Conservation (phyloP, 2,888 invertebrate genomes). For the Eristalis arbustorum region DNA sequence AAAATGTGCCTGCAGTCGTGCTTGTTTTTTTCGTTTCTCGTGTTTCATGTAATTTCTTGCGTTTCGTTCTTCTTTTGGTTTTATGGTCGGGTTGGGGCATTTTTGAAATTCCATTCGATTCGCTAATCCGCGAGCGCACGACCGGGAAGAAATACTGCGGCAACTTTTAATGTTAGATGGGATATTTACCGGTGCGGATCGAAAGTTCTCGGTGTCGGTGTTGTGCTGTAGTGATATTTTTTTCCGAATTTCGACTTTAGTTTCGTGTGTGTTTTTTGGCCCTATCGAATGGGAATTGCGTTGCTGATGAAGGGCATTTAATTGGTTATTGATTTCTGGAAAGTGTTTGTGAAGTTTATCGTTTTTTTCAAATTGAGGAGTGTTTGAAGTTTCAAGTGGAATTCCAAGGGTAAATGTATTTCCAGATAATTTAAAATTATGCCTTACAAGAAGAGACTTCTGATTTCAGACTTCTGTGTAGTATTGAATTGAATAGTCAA, state of each 20-base stretch:
- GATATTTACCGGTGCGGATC: conserved; percentile 72
- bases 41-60: neutral
- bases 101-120: conserved; percentile 69
- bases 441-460: neutral
- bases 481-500: neutral
- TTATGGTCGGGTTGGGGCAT: conserved; percentile 60
- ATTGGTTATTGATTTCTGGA: conserved; percentile 1
- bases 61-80: conserved; percentile 17
- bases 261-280: conserved; percentile 31
- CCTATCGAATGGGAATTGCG: conserved; percentile 14
- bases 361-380: neutral
- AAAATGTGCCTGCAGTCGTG: conserved; percentile 40
- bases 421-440: neutral
- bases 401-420: neutral
- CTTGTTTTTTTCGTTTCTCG: neutral
- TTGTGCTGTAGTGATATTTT: conserved; percentile 12
- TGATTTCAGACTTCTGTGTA: neutral
- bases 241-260: conserved; percentile 48
- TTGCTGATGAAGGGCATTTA: neutral
- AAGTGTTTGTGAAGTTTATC: neutral
- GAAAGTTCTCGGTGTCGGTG: conserved; percentile 60
- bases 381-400: neutral
- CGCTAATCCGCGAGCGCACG: conserved; percentile 59
- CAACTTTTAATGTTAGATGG: conserved; percentile 71
- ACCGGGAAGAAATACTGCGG: conserved; percentile 62